phyloP scores from a whole-genome alignment of 53 echinoderm and acorn worm genomes.

The Stichopus horrens region DNA sequence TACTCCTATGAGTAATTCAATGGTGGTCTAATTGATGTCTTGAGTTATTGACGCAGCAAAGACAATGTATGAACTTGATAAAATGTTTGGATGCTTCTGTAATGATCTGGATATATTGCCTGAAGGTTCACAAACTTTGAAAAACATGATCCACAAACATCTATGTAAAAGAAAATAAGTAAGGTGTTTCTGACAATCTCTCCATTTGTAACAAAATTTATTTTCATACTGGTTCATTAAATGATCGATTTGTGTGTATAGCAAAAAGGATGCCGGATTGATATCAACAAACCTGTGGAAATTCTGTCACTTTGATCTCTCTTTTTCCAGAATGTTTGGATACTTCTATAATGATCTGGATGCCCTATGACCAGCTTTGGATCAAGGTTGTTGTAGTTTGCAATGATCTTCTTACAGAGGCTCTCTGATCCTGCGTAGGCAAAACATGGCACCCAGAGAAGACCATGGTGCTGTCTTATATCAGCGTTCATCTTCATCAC shows the following conservation, averaged over 20 bases:
- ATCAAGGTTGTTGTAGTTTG: conserved; percentile 1
- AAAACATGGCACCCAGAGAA: conserved; percentile 21
- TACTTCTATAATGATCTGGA: conserved; percentile 35
- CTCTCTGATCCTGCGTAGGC: background rate
- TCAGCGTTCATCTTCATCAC: background rate
- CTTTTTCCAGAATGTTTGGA: conserved; percentile 20
- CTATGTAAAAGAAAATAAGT: no score
- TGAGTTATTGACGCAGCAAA: no score
- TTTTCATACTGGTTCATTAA: no score
- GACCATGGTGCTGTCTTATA: conserved; percentile 7
- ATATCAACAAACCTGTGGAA: conserved; percentile 11
- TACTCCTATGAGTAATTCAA: no score
- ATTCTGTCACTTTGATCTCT: conserved; percentile 5
- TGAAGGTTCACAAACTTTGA: no score
- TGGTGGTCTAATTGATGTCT: no score
- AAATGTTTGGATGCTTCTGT: background rate
- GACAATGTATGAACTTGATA: background rate
- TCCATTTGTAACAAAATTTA: no score
- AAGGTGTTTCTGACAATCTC: no score
- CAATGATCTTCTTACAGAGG: background rate
- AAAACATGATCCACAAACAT: no score
- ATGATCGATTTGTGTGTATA: no score
- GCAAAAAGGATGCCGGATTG: no score
- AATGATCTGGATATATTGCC: conserved; percentile 23
- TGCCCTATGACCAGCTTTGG: conserved; percentile 19